Base-by-base conservation (phyloP, 2,113 vertebrate species). In the Rafetus swinhoei region DNA sequence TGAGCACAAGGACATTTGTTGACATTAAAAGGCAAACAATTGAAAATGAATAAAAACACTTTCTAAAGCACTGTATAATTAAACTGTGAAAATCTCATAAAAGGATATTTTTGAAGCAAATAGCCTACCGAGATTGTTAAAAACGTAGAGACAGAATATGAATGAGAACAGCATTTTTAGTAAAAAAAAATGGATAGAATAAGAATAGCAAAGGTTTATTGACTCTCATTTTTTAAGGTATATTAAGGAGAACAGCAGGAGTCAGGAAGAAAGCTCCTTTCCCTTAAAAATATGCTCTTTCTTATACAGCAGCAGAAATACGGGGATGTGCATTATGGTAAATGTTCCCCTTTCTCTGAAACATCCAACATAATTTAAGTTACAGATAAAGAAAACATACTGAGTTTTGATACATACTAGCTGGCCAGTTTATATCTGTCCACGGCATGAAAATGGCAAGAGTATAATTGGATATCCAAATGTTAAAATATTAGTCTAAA, bases 61-160 rank as follows among this genome's bases (percentile, higher is more conserved):
- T 93, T 88, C 89, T 60, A 86, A 92, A 92, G 2, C 55, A 81
- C 88, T 86, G 53, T 94, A 87, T 94, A 94, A 89, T 87, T 92
- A 91, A 35, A 88, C 81, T 83, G 82, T 87, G 60, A 94, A 86
- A 91, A 91, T 95, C 82, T 35, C 81, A 91, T 74, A 95, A 82
- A 94, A 88, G 90, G 7, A 54, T 85, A 39, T 59, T 90, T 87
- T 82, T 89, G 65, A 79, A 3, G 12, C 39, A 95, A 94, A 95
- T 79, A 93, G 2, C 25, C 53, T 79, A 85, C 8, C 10, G 89
- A 79, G 39, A 92, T 72, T 65, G 74, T 74, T 12, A 56, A 79
- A 56, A 84, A 4, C 39, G 85, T 91, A 88, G 83, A 76, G 57
- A 82, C 45, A 87, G 18, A 6, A 35, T 60, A 62, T 60, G 32